These are phyloP conservation scores for Burhinus bistriatus DNA, from an alignment of 2,113 vertebrate species.

Conservation along the genomic window DNA sequence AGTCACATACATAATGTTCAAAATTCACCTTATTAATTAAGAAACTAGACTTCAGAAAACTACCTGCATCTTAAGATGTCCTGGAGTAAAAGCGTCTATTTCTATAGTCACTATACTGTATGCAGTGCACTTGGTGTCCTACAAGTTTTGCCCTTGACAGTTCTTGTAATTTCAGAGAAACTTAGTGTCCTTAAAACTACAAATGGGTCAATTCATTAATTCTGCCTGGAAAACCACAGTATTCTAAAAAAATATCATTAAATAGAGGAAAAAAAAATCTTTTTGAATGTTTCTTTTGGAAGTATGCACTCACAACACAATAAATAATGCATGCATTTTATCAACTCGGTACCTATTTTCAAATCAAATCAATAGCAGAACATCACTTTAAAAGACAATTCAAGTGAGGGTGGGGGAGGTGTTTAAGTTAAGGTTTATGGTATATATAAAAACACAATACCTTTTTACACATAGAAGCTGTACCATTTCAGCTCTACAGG, in stretches of 20 bases:
- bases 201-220: neutral
- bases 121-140: neutral
- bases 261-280: neutral
- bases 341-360: neutral
- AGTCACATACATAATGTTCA: neutral
- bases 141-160: neutral
- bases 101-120: neutral
- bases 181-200: neutral
- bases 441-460: neutral
- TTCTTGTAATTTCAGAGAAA: neutral
- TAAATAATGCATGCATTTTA: neutral
- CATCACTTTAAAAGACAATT: neutral
- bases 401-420: accelerated
- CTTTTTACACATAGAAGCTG: neutral
- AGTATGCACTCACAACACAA: neutral
- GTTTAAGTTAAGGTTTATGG: neutral
- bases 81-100: neutral
- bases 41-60: neutral
- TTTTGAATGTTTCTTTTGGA: neutral
- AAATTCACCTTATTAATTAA: slow-evolving; percentile 32
- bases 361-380: neutral
- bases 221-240: neutral
- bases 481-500: neutral
- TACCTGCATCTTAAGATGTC: neutral
- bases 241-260: neutral